Evolutionary conservation across 2,888 invertebrate species (phyloP), one percentile per base, ranked within the genome.

Genomic region (Mechanitis mazaeus): DNA sequence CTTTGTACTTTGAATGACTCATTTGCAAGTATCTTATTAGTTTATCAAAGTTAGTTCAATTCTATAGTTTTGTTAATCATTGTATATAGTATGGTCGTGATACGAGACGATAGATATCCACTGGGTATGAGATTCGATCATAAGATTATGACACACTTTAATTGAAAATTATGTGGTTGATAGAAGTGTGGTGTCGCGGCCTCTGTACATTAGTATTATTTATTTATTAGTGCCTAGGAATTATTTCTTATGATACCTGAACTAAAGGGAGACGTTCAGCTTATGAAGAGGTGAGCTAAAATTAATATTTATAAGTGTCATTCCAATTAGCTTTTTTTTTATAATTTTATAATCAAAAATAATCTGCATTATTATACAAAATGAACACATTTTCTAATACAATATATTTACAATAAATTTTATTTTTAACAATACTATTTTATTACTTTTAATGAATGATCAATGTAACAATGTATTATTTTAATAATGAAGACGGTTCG

Each of bases 131-230:
- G 20, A 11, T 3, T 42, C 42, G 6, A 42, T 42, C 9, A 35
- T 35, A 9, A 9, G 2, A 42, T 7, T 9, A 7, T 11, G 6
- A 9, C 9, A 9, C 6, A 42, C 11, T 9, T 42, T 42, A 20
- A 42, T 42, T 42, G 42, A 9, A 7, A 42, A 42, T 42, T 7
- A 42, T 9, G 9, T 28, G 4, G 20, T 28, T 9, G 5, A 53
- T 4, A 28, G 28, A 20, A 46, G 33, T 53, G 64, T 65, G 61
- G 66, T 65, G 66, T 56, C 76, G 74, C 75, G 76, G 77, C 73
- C 74, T 70, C 67, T 87, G 83, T 87, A 86, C 74, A 83, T 85
- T 88, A 87, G 87, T 88, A 88, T 89, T 89, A 89, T 87, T 88
- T 88, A 88, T 89, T 89, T 84, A 84, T 81, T 87, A 89, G 87